These are phyloP conservation scores for Stegodyphus mimosarum DNA, from an alignment of 1,140 invertebrate genomes.

Conservation along the genomic window DNA sequence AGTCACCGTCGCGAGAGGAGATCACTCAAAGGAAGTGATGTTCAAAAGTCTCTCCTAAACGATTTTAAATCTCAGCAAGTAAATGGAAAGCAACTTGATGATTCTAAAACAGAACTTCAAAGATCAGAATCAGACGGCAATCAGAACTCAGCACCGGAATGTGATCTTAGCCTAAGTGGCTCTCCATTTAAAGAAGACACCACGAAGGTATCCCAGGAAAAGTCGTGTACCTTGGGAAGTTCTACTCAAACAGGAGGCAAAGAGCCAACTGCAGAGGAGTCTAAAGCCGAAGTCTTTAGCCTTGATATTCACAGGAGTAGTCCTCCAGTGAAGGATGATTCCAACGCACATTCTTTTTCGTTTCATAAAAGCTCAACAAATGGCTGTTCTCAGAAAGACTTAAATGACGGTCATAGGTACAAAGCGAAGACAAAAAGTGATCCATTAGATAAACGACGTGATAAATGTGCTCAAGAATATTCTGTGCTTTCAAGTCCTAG, in stretches of 20 bases:
- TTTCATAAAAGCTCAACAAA: slow-evolving; percentile 15
- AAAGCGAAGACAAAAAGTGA: slow-evolving; percentile 57
- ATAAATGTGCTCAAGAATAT: slow-evolving; percentile 48
- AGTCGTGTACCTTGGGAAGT: neutral
- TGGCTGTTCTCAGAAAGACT: neutral
- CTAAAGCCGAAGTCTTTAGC: slow-evolving; percentile 15
- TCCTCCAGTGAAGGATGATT: slow-evolving; percentile 48
- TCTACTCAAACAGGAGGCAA: neutral
- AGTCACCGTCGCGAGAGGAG: slow-evolving; percentile 35
- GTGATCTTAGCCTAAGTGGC: slow-evolving; percentile 46
- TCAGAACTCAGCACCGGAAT: slow-evolving; percentile 47
- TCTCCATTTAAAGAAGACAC: slow-evolving; percentile 46
- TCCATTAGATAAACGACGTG: slow-evolving; percentile 42
- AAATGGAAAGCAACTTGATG: slow-evolving; percentile 4
- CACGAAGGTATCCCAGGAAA: slow-evolving; percentile 19
- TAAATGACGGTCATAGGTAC: slow-evolving; percentile 27
- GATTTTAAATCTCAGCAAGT: slow-evolving; percentile 22
- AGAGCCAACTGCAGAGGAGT: neutral
- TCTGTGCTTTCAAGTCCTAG: slow-evolving; percentile 53
- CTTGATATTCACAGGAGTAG: slow-evolving; percentile 39
- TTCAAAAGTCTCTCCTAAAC: slow-evolving; percentile 27
- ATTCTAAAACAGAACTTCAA: slow-evolving; percentile 36
- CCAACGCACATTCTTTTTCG: slow-evolving; percentile 49
- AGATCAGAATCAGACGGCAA: slow-evolving; percentile 49
- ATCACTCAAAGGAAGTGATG: slow-evolving; percentile 31